These are phyloP conservation scores for Agrotis puta DNA, from an alignment of 2,888 invertebrate genomes.

Conservation along the genomic window DNA sequence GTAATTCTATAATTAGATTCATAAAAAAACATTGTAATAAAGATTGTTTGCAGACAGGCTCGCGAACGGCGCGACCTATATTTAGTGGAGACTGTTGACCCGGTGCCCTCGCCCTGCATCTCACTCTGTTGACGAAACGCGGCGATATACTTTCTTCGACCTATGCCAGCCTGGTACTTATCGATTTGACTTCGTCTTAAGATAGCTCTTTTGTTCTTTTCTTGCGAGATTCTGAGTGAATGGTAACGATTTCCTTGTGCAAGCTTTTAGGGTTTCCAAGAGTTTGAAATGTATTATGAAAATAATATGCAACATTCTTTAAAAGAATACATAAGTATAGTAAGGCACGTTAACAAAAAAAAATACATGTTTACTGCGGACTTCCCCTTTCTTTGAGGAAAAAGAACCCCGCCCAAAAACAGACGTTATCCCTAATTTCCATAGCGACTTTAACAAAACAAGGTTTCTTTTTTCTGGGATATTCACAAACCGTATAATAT, in stretches of 20 bases:
- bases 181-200: slow-evolving; percentile 46
- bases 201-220: slow-evolving; percentile 23
- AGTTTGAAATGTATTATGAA: neutral
- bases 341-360: no score
- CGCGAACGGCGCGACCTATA: slow-evolving; percentile 72
- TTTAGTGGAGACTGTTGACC: slow-evolving; percentile 75
- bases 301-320: no score
- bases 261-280: neutral
- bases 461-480: neutral
- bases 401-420: neutral
- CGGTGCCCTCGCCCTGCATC: slow-evolving; percentile 71
- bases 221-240: slow-evolving; percentile 19
- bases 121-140: slow-evolving; percentile 70
- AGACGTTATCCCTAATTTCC: neutral
- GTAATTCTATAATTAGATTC: slow-evolving; percentile 53
- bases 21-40: slow-evolving; percentile 60
- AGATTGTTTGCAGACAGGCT: slow-evolving; percentile 67
- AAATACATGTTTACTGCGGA: no score
- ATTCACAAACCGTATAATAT: neutral
- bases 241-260: slow-evolving; percentile 4
- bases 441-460: neutral
- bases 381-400: neutral
- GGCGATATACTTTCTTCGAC: slow-evolving; percentile 66
- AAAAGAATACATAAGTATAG: neutral
- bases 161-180: slow-evolving; percentile 65